These are phyloP conservation scores for Channa argus DNA, from an alignment of 2,113 vertebrate genomes.

Conservation along the genomic window DNA sequence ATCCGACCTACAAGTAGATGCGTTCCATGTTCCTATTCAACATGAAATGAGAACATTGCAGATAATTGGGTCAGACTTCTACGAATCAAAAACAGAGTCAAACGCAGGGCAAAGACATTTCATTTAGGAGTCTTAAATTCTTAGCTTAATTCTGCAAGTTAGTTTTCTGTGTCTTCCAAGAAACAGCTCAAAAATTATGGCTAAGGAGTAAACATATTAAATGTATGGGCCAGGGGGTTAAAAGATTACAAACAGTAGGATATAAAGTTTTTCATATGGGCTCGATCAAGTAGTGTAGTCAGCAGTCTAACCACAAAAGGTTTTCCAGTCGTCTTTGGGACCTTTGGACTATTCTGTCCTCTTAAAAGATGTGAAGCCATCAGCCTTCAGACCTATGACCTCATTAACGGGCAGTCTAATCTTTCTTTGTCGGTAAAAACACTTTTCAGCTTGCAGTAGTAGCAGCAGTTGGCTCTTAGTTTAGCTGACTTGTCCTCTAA, in stretches of 20 bases:
- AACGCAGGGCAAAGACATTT: neutral
- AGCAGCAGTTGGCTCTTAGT: constrained; percentile 20
- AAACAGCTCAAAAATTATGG: no score
- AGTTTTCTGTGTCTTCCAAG: neutral
- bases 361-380: neutral
- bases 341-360: neutral
- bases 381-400: constrained; percentile 2
- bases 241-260: neutral
- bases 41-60: constrained; percentile 36
- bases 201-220: neutral
- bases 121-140: neutral
- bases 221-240: neutral
- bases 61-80: constrained; percentile 31
- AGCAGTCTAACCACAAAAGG: neutral
- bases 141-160: neutral
- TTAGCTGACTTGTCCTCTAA: constrained; percentile 12
- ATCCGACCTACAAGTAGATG: constrained; percentile 34
- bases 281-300: neutral
- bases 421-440: constrained; percentile 1
- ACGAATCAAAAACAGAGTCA: constrained; percentile 19
- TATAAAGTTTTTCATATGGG: no score
- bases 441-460: neutral
- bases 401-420: constrained; percentile 23
- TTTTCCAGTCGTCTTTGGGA: neutral
- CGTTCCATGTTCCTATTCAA: constrained; percentile 32